phyloP scores from a whole-genome alignment of 2,888 invertebrate genomes.

The Plebejus anna region DNA sequence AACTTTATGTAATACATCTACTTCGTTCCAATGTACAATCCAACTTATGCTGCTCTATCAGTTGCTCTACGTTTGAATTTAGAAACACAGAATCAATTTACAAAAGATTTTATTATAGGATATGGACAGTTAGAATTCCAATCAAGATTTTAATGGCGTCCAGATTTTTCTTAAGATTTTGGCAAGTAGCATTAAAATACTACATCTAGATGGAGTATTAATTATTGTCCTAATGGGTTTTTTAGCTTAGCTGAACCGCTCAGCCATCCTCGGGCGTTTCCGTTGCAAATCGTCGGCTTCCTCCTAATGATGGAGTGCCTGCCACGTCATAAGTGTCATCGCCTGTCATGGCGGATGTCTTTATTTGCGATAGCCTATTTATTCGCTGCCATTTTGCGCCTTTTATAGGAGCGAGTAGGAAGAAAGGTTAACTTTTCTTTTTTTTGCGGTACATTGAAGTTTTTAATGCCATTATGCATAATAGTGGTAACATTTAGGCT shows the following conservation, averaged over 20 bases:
- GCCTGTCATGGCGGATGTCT: slow-evolving; percentile 64
- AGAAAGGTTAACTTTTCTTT: background rate
- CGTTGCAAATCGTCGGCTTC: slow-evolving; percentile 76
- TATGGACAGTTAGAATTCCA: background rate
- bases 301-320: slow-evolving; percentile 65
- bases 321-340: slow-evolving; percentile 73
- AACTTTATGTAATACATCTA: background rate
- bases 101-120: background rate
- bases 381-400: slow-evolving; percentile 42
- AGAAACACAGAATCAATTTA: background rate
- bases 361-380: slow-evolving; percentile 62
- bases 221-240: slow-evolving; percentile 35
- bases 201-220: slow-evolving; percentile 2
- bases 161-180: background rate
- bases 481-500: too few species aligned
- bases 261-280: slow-evolving; percentile 71
- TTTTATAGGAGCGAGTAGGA: slow-evolving; percentile 30
- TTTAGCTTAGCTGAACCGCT: slow-evolving; percentile 41
- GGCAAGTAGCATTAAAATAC: slow-evolving; percentile 2
- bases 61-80: background rate
- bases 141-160: background rate
- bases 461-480: too few species aligned
- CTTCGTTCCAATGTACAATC: background rate
- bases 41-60: background rate
- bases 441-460: background rate